Evolutionary conservation across 2,888 invertebrate genomes (phyloP).

Genomic region (Scaptomyza caliginosa): DNA sequence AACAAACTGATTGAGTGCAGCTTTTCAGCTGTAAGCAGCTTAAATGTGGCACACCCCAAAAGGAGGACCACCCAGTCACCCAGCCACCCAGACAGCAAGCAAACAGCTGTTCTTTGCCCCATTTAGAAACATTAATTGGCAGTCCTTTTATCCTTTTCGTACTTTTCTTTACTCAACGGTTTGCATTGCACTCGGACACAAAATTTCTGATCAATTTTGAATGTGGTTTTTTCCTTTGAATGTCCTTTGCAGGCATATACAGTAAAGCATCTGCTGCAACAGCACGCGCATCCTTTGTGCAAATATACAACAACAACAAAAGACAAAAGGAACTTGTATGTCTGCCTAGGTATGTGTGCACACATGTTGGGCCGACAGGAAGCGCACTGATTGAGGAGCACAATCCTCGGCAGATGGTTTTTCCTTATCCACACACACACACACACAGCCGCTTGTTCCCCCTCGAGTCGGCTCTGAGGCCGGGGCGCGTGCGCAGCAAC

Average conservation of each 20-base stretch:
- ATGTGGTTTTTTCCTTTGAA: constrained; percentile 16
- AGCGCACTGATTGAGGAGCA: constrained; percentile 78
- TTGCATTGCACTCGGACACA: constrained; percentile 44
- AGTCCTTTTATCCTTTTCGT: constrained; percentile 24
- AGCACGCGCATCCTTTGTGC: constrained; percentile 74
- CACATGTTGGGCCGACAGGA: constrained; percentile 73
- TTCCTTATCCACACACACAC: constrained; percentile 44
- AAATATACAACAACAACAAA: constrained; percentile 41
- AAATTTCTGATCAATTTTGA: constrained; percentile 39
- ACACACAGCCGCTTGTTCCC: constrained; percentile 45
- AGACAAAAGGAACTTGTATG: constrained; percentile 47
- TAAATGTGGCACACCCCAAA: constrained; percentile 27
- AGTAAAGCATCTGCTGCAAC: constrained; percentile 62
- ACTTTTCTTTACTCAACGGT: constrained; percentile 16
- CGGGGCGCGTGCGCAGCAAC: constrained; percentile 53
- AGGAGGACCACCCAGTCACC: constrained; percentile 27
- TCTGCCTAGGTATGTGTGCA: constrained; percentile 32
- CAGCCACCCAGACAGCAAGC: background rate
- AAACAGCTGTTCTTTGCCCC: background rate
- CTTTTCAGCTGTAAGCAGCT: constrained; percentile 61
- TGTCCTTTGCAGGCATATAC: constrained; percentile 38
- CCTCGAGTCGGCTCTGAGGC: background rate
- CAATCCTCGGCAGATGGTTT: constrained; percentile 68
- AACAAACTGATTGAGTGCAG: constrained; percentile 70
- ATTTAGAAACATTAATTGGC: background rate